Evolutionary conservation across 2,113 vertebrate genomes (phyloP).

Genomic region (Gracilinanus agilis): DNA sequence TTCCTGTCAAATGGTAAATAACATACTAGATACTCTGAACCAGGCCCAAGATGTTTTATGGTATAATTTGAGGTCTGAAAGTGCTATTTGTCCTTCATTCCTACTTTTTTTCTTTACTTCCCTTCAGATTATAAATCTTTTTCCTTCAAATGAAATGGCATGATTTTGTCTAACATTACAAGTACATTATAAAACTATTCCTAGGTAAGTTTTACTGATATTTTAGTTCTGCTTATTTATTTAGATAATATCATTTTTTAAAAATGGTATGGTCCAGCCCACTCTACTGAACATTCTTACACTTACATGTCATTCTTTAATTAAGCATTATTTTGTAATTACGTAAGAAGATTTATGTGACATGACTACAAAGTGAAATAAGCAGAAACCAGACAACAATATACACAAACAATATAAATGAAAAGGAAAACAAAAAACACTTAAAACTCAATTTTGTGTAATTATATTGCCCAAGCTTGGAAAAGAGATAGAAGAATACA

Average conservation of each 20-base stretch:
- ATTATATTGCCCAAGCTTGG: neutral
- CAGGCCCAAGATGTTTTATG: neutral
- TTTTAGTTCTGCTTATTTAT: neutral
- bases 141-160: neutral
- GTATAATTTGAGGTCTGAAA: neutral
- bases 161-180: neutral
- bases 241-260: neutral
- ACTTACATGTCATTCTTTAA: neutral
- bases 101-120: neutral
- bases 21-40: neutral
- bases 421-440: neutral
- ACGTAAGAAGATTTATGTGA: neutral
- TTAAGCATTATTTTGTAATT: neutral
- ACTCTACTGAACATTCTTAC: neutral
- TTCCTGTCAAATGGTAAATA: neutral
- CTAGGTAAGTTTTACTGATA: neutral
- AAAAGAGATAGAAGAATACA: neutral
- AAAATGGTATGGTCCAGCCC: neutral
- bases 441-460: neutral
- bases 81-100: neutral
- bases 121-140: neutral
- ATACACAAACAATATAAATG: neutral
- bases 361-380: neutral
- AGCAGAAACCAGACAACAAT: neutral
- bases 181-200: neutral